These are phyloP conservation scores for Steatocranus sp. DNA, from an alignment of 2,797 vertebrate genomes.

Conservation along the genomic window DNA sequence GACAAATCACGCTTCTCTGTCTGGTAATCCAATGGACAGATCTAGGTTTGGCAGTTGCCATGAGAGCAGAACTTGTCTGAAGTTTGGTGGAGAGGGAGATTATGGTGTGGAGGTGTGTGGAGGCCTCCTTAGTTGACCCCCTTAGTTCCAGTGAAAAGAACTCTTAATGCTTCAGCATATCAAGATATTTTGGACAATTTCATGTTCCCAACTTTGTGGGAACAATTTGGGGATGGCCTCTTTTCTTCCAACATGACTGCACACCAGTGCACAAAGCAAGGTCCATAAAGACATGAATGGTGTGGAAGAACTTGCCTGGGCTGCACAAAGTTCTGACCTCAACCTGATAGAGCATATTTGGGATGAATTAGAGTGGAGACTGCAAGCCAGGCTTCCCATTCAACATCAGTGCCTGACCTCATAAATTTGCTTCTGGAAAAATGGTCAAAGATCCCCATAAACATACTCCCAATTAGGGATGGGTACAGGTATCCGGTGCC, in stretches of 20 bases:
- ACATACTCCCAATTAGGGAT: neutral
- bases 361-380: neutral
- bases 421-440: neutral
- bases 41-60: neutral
- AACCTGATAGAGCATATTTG: neutral
- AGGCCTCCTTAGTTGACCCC: neutral
- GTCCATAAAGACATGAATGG: neutral
- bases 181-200: neutral
- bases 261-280: neutral
- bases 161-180: neutral
- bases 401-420: neutral
- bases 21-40: neutral
- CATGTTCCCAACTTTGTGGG: neutral
- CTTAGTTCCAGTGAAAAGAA: neutral
- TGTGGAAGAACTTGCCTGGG: neutral
- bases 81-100: neutral
- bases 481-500: no score
- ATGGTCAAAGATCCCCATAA: neutral
- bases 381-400: neutral
- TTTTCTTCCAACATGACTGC: neutral
- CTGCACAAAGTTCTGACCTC: neutral
- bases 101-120: neutral
- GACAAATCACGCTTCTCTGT: neutral
- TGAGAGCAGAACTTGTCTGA: neutral
- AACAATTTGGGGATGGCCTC: neutral